Base-by-base conservation (phyloP, 2,888 invertebrate genomes). In the Charanyca ferruginea region DNA sequence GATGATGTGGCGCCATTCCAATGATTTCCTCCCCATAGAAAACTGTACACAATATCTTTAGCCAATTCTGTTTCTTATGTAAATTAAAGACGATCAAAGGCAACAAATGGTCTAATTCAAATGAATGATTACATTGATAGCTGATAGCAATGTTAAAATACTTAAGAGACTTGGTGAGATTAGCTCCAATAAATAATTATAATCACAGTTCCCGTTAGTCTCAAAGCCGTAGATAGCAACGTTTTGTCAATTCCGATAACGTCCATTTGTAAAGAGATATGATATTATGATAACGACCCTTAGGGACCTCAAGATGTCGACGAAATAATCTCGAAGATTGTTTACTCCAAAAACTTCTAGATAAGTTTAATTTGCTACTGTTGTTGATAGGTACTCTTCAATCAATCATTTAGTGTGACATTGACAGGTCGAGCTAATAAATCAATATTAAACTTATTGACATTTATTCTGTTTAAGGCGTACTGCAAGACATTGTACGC, bases 231-330 rank as follows among this genome's bases (percentile, higher is more conserved):
- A 23, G 23, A 38, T 45, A 44, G 7, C 38, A 60, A 60, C 38
- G 41, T 47, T 67, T 60, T 70, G 38, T 45, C 25, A 42, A 47
- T 48, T 38, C 22, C n/a, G 51, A 61, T 52, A 68, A 41, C 41
- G 45, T 70, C 51, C n/a, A 13, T 13, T 22, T 38, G 8, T 8
- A 20, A 20, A 16, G 11, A 32, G 41, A 38, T 23, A 20, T 8
- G 44, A 69, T 18, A 41, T 25, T 42, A 11, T 32, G 22, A 38
- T 42, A 11, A 7, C 6, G 7, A 5, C 23, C 49, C 4, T 1
- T 20, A 28, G n/a, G 9, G 38, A 32, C 32, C 1, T 20, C 13
- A 13, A 47, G 32, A 65, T 65, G 5, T 65, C 11, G n/a, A 6
- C 20, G 2, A 16, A 51, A 65, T 66, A 32, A 32, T 20, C 5